phyloP scores from a whole-genome alignment of 2,888 invertebrate genomes.

The Lymantria dispar region DNA sequence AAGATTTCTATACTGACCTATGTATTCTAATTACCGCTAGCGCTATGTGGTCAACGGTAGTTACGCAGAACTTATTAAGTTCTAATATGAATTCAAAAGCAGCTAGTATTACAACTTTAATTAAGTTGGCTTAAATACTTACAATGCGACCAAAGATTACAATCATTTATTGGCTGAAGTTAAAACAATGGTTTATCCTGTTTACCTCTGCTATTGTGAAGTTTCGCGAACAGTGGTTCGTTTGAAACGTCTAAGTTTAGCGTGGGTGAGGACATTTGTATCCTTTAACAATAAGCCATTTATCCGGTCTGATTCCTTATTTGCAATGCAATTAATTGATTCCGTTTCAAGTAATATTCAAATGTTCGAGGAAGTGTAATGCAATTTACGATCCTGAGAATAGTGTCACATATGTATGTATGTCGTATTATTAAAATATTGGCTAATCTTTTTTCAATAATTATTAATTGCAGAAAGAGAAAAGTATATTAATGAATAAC shows the following conservation, averaged over 20 bases:
- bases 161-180: conserved; percentile 35
- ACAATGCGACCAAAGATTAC: conserved; percentile 28
- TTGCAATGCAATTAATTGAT: conserved; percentile 38
- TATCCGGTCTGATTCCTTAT: conserved; percentile 34
- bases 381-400: neutral
- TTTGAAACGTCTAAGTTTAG: conserved; percentile 28
- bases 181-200: conserved; percentile 34
- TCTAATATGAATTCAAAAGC: conserved; percentile 6
- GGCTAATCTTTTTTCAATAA: too few species aligned
- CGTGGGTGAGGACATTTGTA: conserved; percentile 37
- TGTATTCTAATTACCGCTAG: too few species aligned
- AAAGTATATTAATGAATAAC: too few species aligned
- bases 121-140: conserved; percentile 24
- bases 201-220: conserved; percentile 32
- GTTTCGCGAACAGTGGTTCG: conserved; percentile 30
- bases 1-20: too few species aligned
- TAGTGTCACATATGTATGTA: neutral
- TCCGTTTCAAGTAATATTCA: conserved; percentile 12
- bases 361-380: neutral
- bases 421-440: neutral
- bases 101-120: conserved; percentile 14
- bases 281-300: conserved; percentile 39
- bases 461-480: too few species aligned
- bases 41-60: too few species aligned
- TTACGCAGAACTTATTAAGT: conserved; percentile 1